These are phyloP conservation scores for Geophilus truncorum DNA, from an alignment of 2,888 invertebrate species.

Conservation along the genomic window DNA sequence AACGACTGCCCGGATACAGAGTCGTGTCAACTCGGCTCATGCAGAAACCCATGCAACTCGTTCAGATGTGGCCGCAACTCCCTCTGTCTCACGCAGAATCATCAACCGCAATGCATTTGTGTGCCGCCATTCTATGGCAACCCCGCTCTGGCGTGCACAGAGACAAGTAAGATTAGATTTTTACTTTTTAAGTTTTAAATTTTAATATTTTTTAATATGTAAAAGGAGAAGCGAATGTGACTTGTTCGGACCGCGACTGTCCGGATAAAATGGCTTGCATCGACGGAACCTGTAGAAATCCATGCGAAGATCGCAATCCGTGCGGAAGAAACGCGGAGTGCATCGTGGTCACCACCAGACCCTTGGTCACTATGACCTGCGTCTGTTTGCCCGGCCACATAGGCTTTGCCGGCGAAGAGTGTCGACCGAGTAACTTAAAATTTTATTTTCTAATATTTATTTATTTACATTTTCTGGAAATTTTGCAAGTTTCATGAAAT, in stretches of 20 bases:
- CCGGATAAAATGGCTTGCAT: conserved; percentile 79
- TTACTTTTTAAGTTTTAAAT: neutral
- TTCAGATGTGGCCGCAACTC: conserved; percentile 70
- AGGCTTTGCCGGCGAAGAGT: conserved; percentile 36
- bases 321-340: conserved; percentile 75
- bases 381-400: conserved; percentile 68
- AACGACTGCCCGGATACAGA: conserved; percentile 76
- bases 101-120: conserved; percentile 80
- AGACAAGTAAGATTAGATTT: conserved; percentile 27
- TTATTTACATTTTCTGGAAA: neutral
- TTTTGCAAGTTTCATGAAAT: neutral
- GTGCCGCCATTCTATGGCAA: conserved; percentile 57
- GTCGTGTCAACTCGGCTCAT: conserved; percentile 80
- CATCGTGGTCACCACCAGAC: conserved; percentile 68
- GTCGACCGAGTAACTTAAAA: conserved; percentile 34
- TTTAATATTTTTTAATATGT: conserved; percentile 42
- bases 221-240: conserved; percentile 69
- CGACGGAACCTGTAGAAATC: conserved; percentile 69
- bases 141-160: conserved; percentile 36
- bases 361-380: conserved; percentile 77
- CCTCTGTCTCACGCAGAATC: conserved; percentile 71
- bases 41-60: conserved; percentile 59
- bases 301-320: conserved; percentile 59
- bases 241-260: conserved; percentile 64
- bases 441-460: too few relatives aligned